phyloP scores from a whole-genome alignment of 2,888 invertebrate species.

The Heliconius sara region DNA sequence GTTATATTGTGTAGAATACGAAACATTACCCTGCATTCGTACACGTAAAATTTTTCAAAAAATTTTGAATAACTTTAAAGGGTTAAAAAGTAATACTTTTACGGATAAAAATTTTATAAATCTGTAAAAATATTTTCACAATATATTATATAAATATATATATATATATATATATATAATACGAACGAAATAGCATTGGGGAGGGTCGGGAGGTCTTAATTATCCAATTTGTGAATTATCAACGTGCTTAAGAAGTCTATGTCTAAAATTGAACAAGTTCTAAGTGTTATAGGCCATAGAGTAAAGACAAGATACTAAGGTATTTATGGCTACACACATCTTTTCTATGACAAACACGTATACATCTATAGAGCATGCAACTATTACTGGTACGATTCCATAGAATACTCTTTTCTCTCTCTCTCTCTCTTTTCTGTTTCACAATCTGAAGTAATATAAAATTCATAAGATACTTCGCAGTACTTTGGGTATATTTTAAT shows the following conservation, averaged over 20 bases:
- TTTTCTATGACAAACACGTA: slow-evolving; percentile 71
- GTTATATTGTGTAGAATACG: slow-evolving; percentile 46
- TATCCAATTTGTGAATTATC: slow-evolving; percentile 33
- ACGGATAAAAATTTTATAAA: slow-evolving; percentile 36
- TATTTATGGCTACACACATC: slow-evolving; percentile 68
- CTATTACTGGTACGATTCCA: slow-evolving; percentile 56
- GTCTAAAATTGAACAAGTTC: slow-evolving; percentile 49
- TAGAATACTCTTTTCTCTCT: slow-evolving; percentile 32
- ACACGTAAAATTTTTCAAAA: slow-evolving; percentile 72
- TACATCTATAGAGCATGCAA: slow-evolving; percentile 73
- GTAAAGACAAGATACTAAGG: slow-evolving; percentile 60
- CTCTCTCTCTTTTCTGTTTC: slow-evolving; percentile 33
- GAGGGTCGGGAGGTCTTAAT: slow-evolving; percentile 24
- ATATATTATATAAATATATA: slow-evolving; percentile 32
- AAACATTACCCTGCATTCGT: slow-evolving; percentile 69
- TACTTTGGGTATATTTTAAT: slow-evolving; percentile 52
- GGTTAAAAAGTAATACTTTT: slow-evolving; percentile 42
- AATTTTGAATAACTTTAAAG: slow-evolving; percentile 49
- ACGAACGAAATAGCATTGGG: slow-evolving; percentile 22
- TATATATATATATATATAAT: neutral
- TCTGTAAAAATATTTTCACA: slow-evolving; percentile 35
- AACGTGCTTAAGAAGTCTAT: slow-evolving; percentile 50
- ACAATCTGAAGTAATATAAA: slow-evolving; percentile 51
- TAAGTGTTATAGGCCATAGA: slow-evolving; percentile 63
- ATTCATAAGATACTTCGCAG: slow-evolving; percentile 60